Base-by-base conservation (phyloP, 1,140 invertebrate species). In the Drosophila kikkawai region DNA sequence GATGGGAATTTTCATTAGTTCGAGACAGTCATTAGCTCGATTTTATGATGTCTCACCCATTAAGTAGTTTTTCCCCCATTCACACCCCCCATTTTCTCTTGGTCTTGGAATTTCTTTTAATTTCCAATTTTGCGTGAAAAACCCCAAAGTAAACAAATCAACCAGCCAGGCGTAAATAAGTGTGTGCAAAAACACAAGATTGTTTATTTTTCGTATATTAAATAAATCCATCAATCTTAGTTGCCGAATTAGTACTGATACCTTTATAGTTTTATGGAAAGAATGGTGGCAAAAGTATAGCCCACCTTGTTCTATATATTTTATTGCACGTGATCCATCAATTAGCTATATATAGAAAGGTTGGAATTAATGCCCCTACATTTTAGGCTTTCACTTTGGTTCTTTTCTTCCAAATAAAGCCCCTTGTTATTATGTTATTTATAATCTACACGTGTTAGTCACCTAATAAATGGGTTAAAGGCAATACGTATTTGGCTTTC, bases 1-100 rank as follows among this genome's bases (percentile, higher is more conserved):
- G 50, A 50, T 69, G 74, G 82, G 75, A 75, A 69, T 74, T 67
- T 85, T 67, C 80, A 86, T 88, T 88, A 83, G 76, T 83, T 77
- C 77, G 83, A 47, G 84, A 44, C 79, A 88, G 84, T 84, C 83
- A 87, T 87, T 87, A 88, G 68, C 44, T 63, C 13, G 50, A 37
- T 70, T 73, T 73, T 71, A 64, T 59, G 78, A 57, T 59, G 44
- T 65, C 74, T 65, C 45, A 69, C 57, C 53, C 80, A 79, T 87
- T 88, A 82, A 87, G 79, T 76, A 83, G 75, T 83, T 76, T 58
- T 47, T 34, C 29, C 39, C 9, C 9, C 39, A 19, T 15, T 53
- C 26, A 51, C 37, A 17, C 19, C 55, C 13, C 41, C 48, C 13
- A 9, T 4, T 45, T 65, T 45, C 29, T 7, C 6, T n/a, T 37